Percentiles rank a stretch among this genome's conserved stretches.
Conservation (phyloP, 53 echinoderm and acorn worm species). For the Echinarachnius parma region DNA sequence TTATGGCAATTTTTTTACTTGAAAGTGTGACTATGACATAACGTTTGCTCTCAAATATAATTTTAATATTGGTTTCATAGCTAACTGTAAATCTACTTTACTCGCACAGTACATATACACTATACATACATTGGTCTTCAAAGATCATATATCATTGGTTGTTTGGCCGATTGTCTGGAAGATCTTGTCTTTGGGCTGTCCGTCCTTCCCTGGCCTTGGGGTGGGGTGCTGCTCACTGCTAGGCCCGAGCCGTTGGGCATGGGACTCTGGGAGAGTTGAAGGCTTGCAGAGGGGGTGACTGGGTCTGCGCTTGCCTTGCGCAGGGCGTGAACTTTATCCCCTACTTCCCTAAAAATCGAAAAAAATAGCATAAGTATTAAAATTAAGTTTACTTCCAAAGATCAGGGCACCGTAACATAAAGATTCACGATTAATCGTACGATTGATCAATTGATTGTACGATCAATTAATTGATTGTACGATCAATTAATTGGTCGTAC, state of each 20-base stretch:
- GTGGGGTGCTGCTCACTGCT: background rate
- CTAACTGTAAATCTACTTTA: too few species aligned
- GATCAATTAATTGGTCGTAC: too few species aligned
- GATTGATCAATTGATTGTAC: too few species aligned
- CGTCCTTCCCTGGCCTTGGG: background rate
- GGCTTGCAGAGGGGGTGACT: slow-evolving; percentile 20
- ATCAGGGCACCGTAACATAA: background rate
- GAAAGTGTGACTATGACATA: too few species aligned
- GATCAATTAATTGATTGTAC: too few species aligned
- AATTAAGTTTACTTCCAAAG: background rate
- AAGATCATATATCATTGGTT: slow-evolving; percentile 24
- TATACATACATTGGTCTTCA: too few species aligned
- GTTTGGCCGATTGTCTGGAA: background rate
- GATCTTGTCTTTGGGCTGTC: slow-evolving; percentile 2
- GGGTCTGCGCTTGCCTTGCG: slow-evolving; percentile 71
- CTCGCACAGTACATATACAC: too few species aligned
- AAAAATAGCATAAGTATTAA: background rate
- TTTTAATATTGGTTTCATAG: too few species aligned
- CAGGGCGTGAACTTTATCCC: slow-evolving; percentile 72
- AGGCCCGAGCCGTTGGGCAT: slow-evolving; percentile 24
- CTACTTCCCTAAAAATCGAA: slow-evolving; percentile 62
- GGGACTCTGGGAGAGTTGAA: background rate
- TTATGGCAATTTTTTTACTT: too few species aligned
- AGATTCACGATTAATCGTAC: too few species aligned
- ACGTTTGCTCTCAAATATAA: too few species aligned